These are phyloP conservation scores for Meloe dianella DNA, from an alignment of 2,888 invertebrate species.

Conservation along the genomic window DNA sequence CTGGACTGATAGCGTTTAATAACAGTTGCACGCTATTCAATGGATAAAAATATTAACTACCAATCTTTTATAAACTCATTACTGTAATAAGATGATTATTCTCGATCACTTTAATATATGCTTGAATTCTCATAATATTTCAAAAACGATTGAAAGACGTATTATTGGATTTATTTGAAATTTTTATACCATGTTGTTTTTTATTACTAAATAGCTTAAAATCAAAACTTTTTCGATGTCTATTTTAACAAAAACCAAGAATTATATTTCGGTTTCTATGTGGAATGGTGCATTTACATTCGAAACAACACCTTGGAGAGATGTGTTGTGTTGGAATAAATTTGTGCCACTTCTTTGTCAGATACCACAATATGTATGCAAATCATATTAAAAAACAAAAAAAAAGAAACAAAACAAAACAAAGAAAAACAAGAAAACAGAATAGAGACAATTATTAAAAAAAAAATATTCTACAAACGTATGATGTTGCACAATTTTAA, in stretches of 20 bases:
- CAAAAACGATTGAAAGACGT: background rate
- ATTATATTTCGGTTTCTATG: background rate
- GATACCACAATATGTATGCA: background rate
- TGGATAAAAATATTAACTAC: too few species aligned
- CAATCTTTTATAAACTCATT: too few species aligned
- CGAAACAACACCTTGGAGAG: constrained; percentile 6
- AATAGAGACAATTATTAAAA: background rate
- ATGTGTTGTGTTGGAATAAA: constrained; percentile 7
- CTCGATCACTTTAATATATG: too few species aligned
- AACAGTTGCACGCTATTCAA: too few species aligned
- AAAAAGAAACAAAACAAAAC: too few species aligned
- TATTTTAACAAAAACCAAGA: background rate
- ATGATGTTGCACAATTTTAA: background rate
- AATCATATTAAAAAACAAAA: background rate
- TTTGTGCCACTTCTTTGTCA: background rate
- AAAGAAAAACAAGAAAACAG: background rate
- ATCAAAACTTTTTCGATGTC: background rate
- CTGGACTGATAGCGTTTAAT: too few species aligned
- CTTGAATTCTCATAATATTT: too few species aligned
- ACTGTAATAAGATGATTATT: too few species aligned
- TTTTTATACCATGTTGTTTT: background rate
- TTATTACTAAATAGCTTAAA: background rate
- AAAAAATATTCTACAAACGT: background rate
- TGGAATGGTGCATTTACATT: background rate
- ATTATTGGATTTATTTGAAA: background rate